Evolutionary conservation across 2,113 vertebrate genomes (phyloP).

Genomic region (Callorhinus ursinus): DNA sequence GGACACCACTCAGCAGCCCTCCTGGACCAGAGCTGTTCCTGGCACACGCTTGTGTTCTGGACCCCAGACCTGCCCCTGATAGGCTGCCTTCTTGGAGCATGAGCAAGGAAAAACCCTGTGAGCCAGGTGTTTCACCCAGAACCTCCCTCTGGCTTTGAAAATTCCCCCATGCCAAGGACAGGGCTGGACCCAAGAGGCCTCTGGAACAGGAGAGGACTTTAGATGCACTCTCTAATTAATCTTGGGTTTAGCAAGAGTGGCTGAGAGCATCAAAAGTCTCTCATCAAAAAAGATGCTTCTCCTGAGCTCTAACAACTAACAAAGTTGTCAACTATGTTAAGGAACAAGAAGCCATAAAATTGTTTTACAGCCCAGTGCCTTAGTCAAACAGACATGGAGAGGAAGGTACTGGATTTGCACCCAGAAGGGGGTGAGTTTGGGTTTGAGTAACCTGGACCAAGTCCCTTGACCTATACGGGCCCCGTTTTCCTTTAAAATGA

Average conservation of each 20-base stretch:
- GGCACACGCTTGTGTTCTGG: not conserved
- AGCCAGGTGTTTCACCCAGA: constrained; percentile 28
- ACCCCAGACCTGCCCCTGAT: not conserved
- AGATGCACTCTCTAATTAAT: constrained; percentile 41
- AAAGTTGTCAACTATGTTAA: constrained; percentile 40
- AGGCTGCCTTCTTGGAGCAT: not conserved
- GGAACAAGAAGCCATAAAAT: not conserved
- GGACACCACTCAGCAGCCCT: not conserved
- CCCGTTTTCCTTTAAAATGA: constrained; percentile 16
- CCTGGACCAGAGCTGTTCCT: not conserved
- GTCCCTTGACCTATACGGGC: not conserved
- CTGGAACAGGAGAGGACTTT: not conserved
- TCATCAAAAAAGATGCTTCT: constrained; percentile 50
- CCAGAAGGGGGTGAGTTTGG: not conserved
- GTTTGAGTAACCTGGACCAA: not conserved
- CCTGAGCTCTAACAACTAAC: not conserved
- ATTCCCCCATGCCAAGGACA: not conserved
- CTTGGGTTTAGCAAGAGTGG: constrained; percentile 48
- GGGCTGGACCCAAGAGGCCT: constrained; percentile 26
- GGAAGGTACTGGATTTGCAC: not conserved
- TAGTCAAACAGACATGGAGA: not conserved
- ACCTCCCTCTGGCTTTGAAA: not conserved
- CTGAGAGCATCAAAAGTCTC: not conserved
- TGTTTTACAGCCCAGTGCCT: not conserved
- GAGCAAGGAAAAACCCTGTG: not conserved